Evolutionary conservation across 2,113 vertebrate genomes (phyloP), one percentile per base, ranked within the genome.

Genomic region (Mus pahari): DNA sequence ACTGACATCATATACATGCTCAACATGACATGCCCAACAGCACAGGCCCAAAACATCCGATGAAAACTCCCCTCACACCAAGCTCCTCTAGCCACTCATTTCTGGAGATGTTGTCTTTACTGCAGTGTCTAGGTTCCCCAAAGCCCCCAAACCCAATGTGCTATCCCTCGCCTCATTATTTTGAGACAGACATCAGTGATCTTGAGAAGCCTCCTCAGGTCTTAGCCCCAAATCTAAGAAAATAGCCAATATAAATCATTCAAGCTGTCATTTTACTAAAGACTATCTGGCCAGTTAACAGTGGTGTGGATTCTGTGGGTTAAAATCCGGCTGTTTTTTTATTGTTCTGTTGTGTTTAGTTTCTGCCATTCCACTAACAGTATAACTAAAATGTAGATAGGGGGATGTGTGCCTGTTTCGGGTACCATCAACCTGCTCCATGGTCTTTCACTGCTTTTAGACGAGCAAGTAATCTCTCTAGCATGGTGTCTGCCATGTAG

Each of bases 211-310:
- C 53, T 78, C 50, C 71, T 90, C 62, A 77, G 33, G 48, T n/a
- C 66, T 81, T 55, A 68, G 78, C 33, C 86, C 75, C 36, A 94
- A 97, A 62, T 74, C 82, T 79, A 53, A 88, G 70, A 87, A 86
- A 93, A 96, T 13, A 90, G 74, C 39, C 68, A 81, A 75, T 28
- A 50, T 19, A 91, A 94, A 53, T 50, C 31, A 88, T 60, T 24
- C 74, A 33, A 77, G 55, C 50, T 90, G 39, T 64, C 77, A 33
- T 68, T 84, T 60, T 31, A 33, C 60, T 53, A 55, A 90, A 71
- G 90, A 42, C 39, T 36, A 55, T 45, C 86, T 55, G 11, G 26
- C 28, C 50, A 71, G 91, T 58, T 53, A 62, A 55, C 4, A 77
- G 53, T 22, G 53, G 86, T 36, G 8, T 42, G 68, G 26, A 64